Evolutionary conservation across 2,888 invertebrate species (phyloP).

Genomic region (Stenoptilia bipunctidactyla): DNA sequence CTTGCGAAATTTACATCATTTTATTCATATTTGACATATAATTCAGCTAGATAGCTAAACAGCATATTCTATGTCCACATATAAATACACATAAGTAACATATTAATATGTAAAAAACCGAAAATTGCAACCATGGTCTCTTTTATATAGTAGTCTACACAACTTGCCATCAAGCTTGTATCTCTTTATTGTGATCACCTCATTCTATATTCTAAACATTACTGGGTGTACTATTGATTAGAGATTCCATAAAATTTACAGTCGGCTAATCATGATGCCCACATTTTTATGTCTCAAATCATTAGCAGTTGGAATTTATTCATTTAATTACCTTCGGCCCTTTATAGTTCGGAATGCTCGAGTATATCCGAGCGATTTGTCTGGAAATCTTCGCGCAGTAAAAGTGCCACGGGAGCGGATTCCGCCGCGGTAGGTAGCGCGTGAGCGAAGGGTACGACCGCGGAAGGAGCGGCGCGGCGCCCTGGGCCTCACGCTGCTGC

Average conservation of each 20-base stretch:
- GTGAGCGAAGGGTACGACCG: slow-evolving; percentile 65
- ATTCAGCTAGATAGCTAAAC: no score
- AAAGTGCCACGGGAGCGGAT: slow-evolving; percentile 65
- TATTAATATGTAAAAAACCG: no score
- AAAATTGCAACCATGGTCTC: no score
- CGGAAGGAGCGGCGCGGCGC: slow-evolving; percentile 67
- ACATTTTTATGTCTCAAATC: slow-evolving; percentile 7
- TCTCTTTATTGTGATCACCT: no score
- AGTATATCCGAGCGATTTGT: slow-evolving; percentile 50
- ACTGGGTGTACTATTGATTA: not conserved
- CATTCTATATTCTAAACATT: not conserved
- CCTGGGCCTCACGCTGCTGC: slow-evolving; percentile 49
- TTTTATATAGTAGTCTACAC: no score
- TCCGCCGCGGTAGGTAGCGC: slow-evolving; percentile 66
- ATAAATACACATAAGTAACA: no score
- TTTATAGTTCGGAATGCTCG: slow-evolving; percentile 59
- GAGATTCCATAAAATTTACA: not conserved
- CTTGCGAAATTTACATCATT: no score
- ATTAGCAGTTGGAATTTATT: slow-evolving; percentile 17
- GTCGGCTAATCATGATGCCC: not conserved
- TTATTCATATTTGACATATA: no score
- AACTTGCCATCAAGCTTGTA: no score
- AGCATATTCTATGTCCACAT: no score
- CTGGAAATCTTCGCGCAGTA: slow-evolving; percentile 46
- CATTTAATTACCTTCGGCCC: slow-evolving; percentile 62